Conservation (phyloP, 2,797 vertebrate species). For the Tenualosa thibaudeaui region DNA sequence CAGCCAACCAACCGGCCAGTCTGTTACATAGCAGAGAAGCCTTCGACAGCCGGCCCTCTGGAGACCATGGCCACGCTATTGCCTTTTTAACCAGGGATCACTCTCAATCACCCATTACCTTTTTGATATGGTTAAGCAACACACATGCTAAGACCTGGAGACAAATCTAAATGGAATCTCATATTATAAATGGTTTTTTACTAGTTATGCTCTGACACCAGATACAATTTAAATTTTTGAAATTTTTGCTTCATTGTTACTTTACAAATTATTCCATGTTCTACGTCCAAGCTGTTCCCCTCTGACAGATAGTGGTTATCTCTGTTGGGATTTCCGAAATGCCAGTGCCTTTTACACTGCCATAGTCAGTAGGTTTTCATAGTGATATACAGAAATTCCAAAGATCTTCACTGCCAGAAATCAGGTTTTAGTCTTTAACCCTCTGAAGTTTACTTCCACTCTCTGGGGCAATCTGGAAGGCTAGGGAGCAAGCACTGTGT, state of each 20-base stretch:
- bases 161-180: background rate
- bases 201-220: too few relatives aligned
- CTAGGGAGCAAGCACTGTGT: too few relatives aligned
- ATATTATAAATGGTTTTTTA: background rate
- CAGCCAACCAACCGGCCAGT: slow-evolving; percentile 28
- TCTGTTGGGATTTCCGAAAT: background rate
- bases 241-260: too few relatives aligned
- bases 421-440: background rate
- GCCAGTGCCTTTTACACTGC: too few relatives aligned
- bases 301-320: background rate
- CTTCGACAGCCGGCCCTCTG: background rate
- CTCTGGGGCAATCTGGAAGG: too few relatives aligned
- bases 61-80: background rate
- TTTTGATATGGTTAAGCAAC: background rate
- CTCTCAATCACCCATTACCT: background rate
- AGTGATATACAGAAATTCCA: background rate
- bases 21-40: background rate
- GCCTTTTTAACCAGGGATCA: slow-evolving; percentile 26
- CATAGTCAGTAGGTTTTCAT: too few relatives aligned
- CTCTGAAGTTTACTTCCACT: background rate
- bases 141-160: background rate
- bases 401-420: background rate
- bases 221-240: too few relatives aligned
- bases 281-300: too few relatives aligned
- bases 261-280: too few relatives aligned